Percentiles rank a stretch among this genome's conserved stretches.
Conservation (phyloP, 2,797 vertebrate genomes). For the Mus spretus region DNA sequence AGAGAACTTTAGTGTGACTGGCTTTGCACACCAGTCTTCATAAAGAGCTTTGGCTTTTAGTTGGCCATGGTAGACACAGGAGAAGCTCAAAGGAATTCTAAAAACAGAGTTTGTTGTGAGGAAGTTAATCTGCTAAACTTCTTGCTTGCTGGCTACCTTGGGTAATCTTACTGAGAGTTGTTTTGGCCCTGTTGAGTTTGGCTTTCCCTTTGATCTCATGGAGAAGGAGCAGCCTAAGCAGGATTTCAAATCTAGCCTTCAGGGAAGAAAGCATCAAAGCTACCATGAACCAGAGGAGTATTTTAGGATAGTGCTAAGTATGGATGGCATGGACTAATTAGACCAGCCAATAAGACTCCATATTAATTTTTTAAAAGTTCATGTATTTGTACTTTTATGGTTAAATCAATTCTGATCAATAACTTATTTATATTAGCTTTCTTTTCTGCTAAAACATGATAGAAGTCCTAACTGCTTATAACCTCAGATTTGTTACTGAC, state of each 20-base stretch:
- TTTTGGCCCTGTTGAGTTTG: neutral
- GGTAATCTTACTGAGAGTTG: neutral
- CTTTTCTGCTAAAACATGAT: neutral
- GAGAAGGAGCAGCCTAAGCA: neutral
- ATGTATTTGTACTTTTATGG: conserved; percentile 10
- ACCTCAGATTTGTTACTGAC: neutral
- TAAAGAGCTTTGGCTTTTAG: neutral
- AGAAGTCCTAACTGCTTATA: neutral
- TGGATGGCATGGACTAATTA: neutral
- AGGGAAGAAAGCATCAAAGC: neutral
- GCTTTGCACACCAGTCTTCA: neutral
- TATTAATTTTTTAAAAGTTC: neutral
- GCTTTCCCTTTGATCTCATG: neutral
- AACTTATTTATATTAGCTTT: neutral
- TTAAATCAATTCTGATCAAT: conserved; percentile 51
- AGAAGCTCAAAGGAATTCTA: neutral
- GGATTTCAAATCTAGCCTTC: neutral
- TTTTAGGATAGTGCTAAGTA: neutral
- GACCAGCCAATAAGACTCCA: neutral
- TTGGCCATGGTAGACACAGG: neutral
- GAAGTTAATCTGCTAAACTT: neutral
- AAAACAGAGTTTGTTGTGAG: neutral
- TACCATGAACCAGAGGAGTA: neutral
- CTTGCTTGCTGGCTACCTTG: neutral
- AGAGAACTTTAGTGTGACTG: neutral